Evolutionary conservation across 2,113 vertebrate genomes (phyloP), one percentile per base, ranked within the genome.

Genomic region (Phyllostomus hastatus): DNA sequence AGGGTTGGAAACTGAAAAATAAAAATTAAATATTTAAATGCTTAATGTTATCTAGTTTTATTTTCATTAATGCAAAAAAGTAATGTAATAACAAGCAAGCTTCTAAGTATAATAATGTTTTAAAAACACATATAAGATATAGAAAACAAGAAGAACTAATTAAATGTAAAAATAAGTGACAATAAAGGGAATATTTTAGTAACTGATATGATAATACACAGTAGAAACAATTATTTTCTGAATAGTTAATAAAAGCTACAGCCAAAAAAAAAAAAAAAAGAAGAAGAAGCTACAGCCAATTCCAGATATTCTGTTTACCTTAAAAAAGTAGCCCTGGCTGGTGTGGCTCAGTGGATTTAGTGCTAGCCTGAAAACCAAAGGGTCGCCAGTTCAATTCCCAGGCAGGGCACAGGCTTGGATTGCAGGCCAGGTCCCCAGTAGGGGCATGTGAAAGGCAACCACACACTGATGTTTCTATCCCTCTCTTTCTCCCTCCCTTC

Each of bases 1-100:
- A 99, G 98, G 31, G 99, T 99, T 75, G 99, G 99, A 98, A 99
- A 99, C 99, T 99, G 98, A 95, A 92, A 97, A 96, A 97, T 93
- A 97, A 98, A 97, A 81, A 91, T 82, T 96, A 84, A 96, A n/a
- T 80, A 94, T 93, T 95, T 76, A 95, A 20, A 88, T 67, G 16
- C 35, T 91, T 50, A 86, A 46, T 66, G 57, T 2, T 92, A 79
- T 33, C 38, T 84, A 46, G 80, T 67, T 92, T 73, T 84, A 73
- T 69, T 94, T 85, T 72, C 70, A 88, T 43, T 90, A 95, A 76
- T 81, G 66, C 31, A 91, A 75, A 78, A 16, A 90, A 72, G 41
- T 73, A 83, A 52, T 67, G 11, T 24, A 95, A 87, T 19, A 95
- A 84, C 38, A 15, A 38, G 96, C 10, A 95, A 52, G 10, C 1